A percentile compares a stretch with the other conserved stretches of the same genome.
Conservation (phyloP, 2,888 invertebrate species). For the Leptura quadrifasciata region DNA sequence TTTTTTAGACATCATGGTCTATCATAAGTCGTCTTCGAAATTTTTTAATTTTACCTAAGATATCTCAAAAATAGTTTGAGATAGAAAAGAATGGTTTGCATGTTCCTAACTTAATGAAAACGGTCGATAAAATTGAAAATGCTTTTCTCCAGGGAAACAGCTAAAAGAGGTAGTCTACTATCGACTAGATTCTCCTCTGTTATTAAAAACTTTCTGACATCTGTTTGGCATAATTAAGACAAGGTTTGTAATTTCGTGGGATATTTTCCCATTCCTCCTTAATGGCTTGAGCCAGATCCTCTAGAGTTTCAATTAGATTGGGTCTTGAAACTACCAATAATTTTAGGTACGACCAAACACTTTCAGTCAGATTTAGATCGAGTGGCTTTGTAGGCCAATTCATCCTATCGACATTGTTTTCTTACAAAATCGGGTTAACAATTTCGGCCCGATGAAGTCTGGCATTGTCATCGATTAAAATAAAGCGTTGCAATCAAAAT, state of each 20-base stretch:
- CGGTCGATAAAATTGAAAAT: too few relatives aligned
- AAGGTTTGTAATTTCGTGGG: slow-evolving; percentile 9
- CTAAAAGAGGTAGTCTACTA: too few relatives aligned
- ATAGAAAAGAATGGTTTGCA: neutral
- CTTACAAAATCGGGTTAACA: slow-evolving; percentile 1
- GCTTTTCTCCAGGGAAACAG: too few relatives aligned
- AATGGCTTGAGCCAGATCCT: slow-evolving; percentile 10
- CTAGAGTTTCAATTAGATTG: neutral
- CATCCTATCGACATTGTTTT: slow-evolving; percentile 5
- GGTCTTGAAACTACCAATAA: slow-evolving; percentile 14
- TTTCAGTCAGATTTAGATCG: too few relatives aligned
- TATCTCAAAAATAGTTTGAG: slow-evolving; percentile 3
- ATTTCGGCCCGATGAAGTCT: slow-evolving; percentile 23
- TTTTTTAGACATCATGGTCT: too few relatives aligned
- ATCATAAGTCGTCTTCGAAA: neutral
- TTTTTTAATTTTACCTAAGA: slow-evolving; percentile 13
- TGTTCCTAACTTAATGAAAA: neutral
- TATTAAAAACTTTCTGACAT: too few relatives aligned
- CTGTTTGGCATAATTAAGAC: slow-evolving; percentile 11
- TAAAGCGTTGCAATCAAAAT: slow-evolving; percentile 9
- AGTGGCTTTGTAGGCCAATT: too few relatives aligned
- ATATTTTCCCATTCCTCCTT: slow-evolving; percentile 2
- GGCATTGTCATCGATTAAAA: slow-evolving; percentile 33
- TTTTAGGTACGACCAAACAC: too few relatives aligned
- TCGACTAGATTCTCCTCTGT: too few relatives aligned